phyloP scores from a whole-genome alignment of 1,140 invertebrate genomes.

The Bombus balteatus region DNA sequence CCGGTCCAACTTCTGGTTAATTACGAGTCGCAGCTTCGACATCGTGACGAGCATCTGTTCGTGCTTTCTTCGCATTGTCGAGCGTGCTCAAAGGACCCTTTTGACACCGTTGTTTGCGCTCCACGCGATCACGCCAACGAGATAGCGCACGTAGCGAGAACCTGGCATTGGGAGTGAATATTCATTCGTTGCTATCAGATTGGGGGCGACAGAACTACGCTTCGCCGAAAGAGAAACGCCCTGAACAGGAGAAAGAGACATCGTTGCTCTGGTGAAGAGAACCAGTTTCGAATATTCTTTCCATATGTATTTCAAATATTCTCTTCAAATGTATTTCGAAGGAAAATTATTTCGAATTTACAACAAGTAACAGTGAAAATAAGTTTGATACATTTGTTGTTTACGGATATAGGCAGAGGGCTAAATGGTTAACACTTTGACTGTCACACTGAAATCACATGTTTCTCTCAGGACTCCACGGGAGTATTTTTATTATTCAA shows the following conservation, averaged over 20 bases:
- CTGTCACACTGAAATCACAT: too few relatives aligned
- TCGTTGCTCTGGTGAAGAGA: not conserved
- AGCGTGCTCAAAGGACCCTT: constrained; percentile 58
- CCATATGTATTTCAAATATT: not conserved
- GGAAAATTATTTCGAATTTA: too few relatives aligned
- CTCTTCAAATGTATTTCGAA: too few relatives aligned
- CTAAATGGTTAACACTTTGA: too few relatives aligned
- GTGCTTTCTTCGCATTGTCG: constrained; percentile 51
- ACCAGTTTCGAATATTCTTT: not conserved
- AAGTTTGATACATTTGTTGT: too few relatives aligned
- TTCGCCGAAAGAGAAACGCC: constrained; percentile 14
- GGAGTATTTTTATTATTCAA: too few relatives aligned
- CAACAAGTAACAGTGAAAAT: too few relatives aligned
- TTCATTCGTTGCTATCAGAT: constrained; percentile 65
- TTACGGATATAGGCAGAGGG: too few relatives aligned
- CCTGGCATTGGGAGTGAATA: constrained; percentile 62
- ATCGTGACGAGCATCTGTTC: constrained; percentile 61
- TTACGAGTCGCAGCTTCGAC: constrained; percentile 59
- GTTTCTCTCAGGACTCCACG: too few relatives aligned
- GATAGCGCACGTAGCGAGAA: constrained; percentile 64
- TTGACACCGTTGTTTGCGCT: constrained; percentile 63
- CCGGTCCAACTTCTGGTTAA: constrained; percentile 58
- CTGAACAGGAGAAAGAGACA: not conserved
- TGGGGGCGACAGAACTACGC: constrained; percentile 30
- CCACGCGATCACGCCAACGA: constrained; percentile 45